A percentile compares a stretch with the other conserved stretches of the same genome.
These are phyloP conservation scores for Andricus quercusramuli DNA, from an alignment of 2,888 invertebrate species.

Conservation along the genomic window DNA sequence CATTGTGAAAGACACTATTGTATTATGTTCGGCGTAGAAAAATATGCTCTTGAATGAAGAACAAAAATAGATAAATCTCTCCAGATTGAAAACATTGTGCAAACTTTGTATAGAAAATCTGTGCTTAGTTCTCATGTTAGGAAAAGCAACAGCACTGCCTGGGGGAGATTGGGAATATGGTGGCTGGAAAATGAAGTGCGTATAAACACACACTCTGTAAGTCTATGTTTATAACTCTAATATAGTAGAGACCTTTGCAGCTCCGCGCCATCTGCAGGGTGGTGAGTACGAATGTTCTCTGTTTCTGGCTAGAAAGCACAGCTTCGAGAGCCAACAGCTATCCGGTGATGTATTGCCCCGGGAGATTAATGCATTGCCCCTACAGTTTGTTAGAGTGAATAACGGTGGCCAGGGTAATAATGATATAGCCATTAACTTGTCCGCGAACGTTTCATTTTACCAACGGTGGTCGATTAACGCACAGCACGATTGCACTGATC, in stretches of 20 bases:
- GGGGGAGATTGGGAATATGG: conserved; percentile 12
- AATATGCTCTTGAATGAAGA: too few relatives aligned
- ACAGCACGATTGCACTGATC: not conserved
- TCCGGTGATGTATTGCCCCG: conserved; percentile 72
- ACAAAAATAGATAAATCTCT: not conserved
- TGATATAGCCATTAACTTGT: conserved; percentile 74
- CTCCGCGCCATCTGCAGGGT: conserved; percentile 20
- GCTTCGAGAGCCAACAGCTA: conserved; percentile 48
- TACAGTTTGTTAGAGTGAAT: conserved; percentile 73
- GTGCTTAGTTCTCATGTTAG: conserved; percentile 13
- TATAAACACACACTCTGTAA: conserved; percentile 13
- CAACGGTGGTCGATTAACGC: conserved; percentile 39
- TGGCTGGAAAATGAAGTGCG: conserved; percentile 25
- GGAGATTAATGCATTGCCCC: conserved; percentile 73
- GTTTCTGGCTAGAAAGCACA: conserved; percentile 58
- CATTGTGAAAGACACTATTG: too few relatives aligned
- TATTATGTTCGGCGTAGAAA: too few relatives aligned
- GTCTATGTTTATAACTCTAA: conserved; percentile 20
- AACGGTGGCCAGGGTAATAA: conserved; percentile 70
- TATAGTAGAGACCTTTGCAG: conserved; percentile 22
- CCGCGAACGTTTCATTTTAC: conserved; percentile 68
- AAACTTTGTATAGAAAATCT: not conserved
- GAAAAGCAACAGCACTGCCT: not conserved
- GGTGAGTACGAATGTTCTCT: conserved; percentile 33
- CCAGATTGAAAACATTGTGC: not conserved